Evolutionary conservation across 2,113 vertebrate species (phyloP), one percentile per base, ranked within the genome.

Genomic region (Cromileptes altivelis): DNA sequence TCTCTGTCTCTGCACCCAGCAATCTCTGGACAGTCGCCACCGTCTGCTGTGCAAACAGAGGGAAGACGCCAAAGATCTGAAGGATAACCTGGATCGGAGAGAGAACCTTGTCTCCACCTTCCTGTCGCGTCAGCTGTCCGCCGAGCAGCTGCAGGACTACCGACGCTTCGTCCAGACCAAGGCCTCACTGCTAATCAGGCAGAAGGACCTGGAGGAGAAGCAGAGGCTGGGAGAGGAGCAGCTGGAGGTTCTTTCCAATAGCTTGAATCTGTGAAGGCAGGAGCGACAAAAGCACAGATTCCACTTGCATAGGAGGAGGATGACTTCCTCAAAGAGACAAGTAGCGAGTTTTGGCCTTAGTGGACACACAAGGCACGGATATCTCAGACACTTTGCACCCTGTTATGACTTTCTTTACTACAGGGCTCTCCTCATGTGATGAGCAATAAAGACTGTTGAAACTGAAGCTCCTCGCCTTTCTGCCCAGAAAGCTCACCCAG

Each of bases 31-130:
- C 55, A 97, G 96, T 49, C 92, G 97, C 72, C 96, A 98, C 73
- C 75, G 89, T 82, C 96, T 99, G 84, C 83, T 99, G 88, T 97
- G 96, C 64, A 95, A 94, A 4, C 98, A 99, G 95, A 89, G 96
- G 81, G 97, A 98, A 7, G 98, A 98, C 11, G 97, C 98, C 25
- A 97, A 96, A 92, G 98, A 99, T 71, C 94, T 99, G 89, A 99
- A 98, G 80, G 96, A 98, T 9, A 98, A 99, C 53, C 94, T 99
- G 85, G 97, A 98, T 9, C 95, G 98, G 0, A 91, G 98, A n/a
- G 97, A 98, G 84, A 94, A 94, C 18, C 92, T 97, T 63, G 96
- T 99, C 61, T 96, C 96, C 0, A 93, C 91, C 4, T 96, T 98
- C 91, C 95, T 99, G 27, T 92, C 92, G n/a, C 96, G 93, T 6